Base-by-base conservation (phyloP, 1,140 invertebrate genomes). In the Heliconius congener region DNA sequence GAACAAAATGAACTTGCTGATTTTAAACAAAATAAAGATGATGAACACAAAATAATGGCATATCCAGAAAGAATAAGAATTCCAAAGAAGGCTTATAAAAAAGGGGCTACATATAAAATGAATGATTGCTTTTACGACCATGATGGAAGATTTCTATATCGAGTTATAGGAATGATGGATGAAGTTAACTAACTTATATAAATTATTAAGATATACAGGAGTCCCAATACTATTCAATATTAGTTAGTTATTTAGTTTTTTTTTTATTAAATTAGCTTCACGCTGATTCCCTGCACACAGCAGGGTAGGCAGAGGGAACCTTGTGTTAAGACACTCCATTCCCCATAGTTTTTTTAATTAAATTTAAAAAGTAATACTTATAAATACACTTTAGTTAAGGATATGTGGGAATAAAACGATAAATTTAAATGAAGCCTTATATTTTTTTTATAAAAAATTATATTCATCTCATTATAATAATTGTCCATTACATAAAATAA, bases 81-180 rank as follows among this genome's bases (percentile, higher is more conserved):
- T 76, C 96, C 97, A 8, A 95, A 95, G 76, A 95, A 95, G 74
- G 90, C 95, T 18, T 95, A 93, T 27, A 95, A 95, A 81, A 90
- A 91, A 84, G 96, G 96, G 30, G 95, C 95, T 46, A 97, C 96
- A 19, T 97, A 97, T 85, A 96, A 96, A 88, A 94, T 97, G 2
- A 95, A 96, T 82, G 97, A 97, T 93, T 96, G 96, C 83, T 97
- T 96, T 91, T 97, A 97, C 90, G 96, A 97, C 90, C 94, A 96
- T 88, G 96, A 97, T 95, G 97, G 97, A 1, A 94, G 95, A 90
- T 97, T 97, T 95, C 95, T 97, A 23, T 97, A 97, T 86, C 94
- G 97, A 85, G 96, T 97, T 30, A 96, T 97, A 42, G 97, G 96
- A 79, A 95, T 97, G 95, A 86, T 82, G 19, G 82, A 79, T 71